Base-by-base conservation (phyloP, 2,888 invertebrate genomes). In the Scaptomyza tumidula region DNA sequence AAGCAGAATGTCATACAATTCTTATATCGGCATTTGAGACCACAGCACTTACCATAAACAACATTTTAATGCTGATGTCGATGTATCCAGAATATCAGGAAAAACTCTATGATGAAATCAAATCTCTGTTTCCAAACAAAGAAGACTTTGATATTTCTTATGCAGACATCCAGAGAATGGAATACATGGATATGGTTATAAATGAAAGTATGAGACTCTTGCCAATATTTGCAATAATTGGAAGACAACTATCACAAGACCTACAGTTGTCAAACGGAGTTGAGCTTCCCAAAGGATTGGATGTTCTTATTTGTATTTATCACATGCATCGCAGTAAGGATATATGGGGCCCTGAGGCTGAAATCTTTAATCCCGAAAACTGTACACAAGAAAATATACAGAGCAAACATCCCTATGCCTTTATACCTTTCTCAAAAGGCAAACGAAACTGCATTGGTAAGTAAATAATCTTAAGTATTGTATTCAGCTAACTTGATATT, bases 361-460 rank as follows among this genome's bases (percentile, higher is more conserved):
- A 82, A 1, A 59, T 58, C 1, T 91, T 91, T 41, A 89, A 91
- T 80, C 91, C 91, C 0, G 88, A 90, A 13, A 78, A 91, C 57
- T 91, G 91, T 59, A 59, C 89, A n/a, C 90, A 91, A 0, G 73
- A 85, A 2, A 90, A 88, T 59, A 62, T 90, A 27, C 66, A 72
- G 2, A 74, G 62, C 0, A 88, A 85, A 6, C 91, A 91, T 77
- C 80, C 91, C 0, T 91, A 83, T 52, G 84, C 90, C 0, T 91
- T 77, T 50, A 86, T 91, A 57, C 91, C 91, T 0, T 91, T 91
- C 37, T 80, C 88, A 0, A 90, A 90, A 43, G 92, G 91, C 5
- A 75, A 85, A 13, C 73, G 92, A 14, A 90, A 86, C 43, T 91
- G 91, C 59, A 90, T 91, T 56, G 90, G 90, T 89, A 57, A 7